Evolutionary conservation across 2,113 vertebrate species (phyloP).

Genomic region (Pluvialis apricaria): DNA sequence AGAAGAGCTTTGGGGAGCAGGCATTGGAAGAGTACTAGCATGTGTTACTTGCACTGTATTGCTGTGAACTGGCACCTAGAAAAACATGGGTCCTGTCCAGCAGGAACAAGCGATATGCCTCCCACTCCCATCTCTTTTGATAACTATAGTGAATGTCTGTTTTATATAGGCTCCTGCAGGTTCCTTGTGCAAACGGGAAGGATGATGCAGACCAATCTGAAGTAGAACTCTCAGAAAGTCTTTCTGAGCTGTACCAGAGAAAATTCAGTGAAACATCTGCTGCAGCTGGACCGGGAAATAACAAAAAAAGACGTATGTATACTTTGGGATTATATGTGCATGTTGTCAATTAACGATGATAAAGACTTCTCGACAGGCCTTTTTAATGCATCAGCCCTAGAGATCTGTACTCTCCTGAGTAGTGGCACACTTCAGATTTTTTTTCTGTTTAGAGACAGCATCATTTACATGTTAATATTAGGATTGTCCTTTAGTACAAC

Average conservation of each 20-base stretch:
- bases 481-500: background rate
- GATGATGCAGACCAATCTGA: conserved; percentile 59
- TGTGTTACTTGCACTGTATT: background rate
- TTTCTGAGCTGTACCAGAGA: conserved; percentile 86
- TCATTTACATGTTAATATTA: background rate
- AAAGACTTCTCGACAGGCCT: background rate
- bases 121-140: background rate
- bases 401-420: background rate
- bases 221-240: conserved; percentile 74
- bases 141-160: background rate
- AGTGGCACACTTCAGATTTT: background rate
- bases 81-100: background rate
- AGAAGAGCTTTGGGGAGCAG: background rate
- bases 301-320: conserved; percentile 81
- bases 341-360: background rate
- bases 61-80: background rate
- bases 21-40: background rate
- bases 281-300: conserved; percentile 49
- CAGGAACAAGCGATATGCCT: background rate
- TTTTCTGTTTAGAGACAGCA: background rate
- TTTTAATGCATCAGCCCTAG: background rate
- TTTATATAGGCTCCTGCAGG: conserved; percentile 78
- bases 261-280: conserved; percentile 61
- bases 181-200: conserved; percentile 62
- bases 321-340: background rate